These are phyloP conservation scores for Arenaria interpres DNA, from an alignment of 2,113 vertebrate genomes.

Conservation along the genomic window DNA sequence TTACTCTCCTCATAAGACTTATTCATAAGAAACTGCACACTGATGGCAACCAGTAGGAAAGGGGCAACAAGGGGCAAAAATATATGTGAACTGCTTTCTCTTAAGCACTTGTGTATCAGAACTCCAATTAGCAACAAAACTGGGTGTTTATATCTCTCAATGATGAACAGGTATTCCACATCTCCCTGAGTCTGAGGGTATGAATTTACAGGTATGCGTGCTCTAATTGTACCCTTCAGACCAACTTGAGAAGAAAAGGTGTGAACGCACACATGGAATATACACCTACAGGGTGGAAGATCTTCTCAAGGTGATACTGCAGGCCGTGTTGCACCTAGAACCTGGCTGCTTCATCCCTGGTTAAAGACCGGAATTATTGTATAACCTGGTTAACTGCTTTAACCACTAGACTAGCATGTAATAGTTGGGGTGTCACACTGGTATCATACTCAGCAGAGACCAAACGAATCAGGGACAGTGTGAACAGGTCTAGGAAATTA, in stretches of 20 bases:
- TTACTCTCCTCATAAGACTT: too few relatives aligned
- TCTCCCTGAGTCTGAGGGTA: background rate
- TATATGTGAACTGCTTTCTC: background rate
- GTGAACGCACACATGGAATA: background rate
- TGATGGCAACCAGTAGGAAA: background rate
- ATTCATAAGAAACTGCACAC: background rate
- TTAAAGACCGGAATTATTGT: background rate
- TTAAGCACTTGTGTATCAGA: background rate
- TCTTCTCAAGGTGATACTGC: background rate
- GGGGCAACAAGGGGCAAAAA: background rate
- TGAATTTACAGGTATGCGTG: background rate
- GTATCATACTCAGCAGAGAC: background rate
- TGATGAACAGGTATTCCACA: background rate
- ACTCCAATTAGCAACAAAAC: background rate
- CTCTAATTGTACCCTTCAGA: background rate
- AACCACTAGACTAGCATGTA: background rate
- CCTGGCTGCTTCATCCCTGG: background rate
- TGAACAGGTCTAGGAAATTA: background rate
- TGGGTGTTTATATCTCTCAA: background rate
- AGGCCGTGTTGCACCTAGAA: background rate
- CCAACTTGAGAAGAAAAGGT: background rate
- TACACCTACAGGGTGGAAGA: accelerated
- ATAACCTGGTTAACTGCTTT: background rate
- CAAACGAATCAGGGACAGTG: accelerated
- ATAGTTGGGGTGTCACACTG: background rate